Percentiles rank a stretch among this genome's conserved stretches.
phyloP scores from a whole-genome alignment of 2,888 invertebrate species.

The Apantesis nais region DNA sequence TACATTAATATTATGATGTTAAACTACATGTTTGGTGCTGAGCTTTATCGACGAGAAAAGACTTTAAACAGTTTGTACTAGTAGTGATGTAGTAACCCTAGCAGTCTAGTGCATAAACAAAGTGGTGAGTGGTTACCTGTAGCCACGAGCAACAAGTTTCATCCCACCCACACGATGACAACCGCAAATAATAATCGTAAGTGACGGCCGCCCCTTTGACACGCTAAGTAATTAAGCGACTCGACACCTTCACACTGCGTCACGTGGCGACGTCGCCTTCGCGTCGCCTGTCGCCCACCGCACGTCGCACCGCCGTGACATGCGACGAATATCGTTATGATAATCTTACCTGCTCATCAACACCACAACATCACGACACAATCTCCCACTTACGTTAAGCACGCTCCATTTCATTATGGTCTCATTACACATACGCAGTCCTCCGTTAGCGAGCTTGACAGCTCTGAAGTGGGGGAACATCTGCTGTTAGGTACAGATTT shows the following conservation, averaged over 20 bases:
- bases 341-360: slow-evolving; percentile 16
- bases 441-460: not conserved
- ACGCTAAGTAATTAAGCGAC: not conserved
- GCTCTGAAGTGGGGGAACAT: not conserved
- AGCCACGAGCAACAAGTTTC: not conserved
- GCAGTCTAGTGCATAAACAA: not conserved
- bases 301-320: not conserved
- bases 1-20: not conserved
- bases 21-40: not conserved
- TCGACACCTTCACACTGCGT: not conserved
- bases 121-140: not conserved
- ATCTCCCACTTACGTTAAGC: not conserved
- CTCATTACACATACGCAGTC: not conserved
- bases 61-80: too few species aligned
- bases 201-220: not conserved
- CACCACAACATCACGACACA: not conserved
- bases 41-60: not conserved
- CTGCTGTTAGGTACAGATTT: not conserved
- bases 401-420: not conserved
- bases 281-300: not conserved
- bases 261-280: not conserved
- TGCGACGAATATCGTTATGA: slow-evolving; percentile 5
- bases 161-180: not conserved
- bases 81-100: not conserved
- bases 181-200: not conserved